phyloP scores from a whole-genome alignment of 2,797 vertebrate genomes.

The Eupleurogrammus muticus region DNA sequence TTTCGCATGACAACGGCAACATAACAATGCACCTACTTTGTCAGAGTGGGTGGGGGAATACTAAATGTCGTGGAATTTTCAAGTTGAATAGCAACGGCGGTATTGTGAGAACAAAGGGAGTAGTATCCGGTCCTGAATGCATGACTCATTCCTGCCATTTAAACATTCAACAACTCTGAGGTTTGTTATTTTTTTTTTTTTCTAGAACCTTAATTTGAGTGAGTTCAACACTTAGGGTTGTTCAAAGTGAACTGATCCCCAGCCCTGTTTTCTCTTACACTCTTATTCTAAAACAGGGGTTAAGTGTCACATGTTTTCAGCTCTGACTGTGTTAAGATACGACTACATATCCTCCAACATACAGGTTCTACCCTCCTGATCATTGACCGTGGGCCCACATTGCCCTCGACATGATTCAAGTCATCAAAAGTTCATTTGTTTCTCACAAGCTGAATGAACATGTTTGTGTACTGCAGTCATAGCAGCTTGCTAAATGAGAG shows the following conservation, averaged over 20 bases:
- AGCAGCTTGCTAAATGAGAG: not conserved
- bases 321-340: not conserved
- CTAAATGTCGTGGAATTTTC: constrained; percentile 17
- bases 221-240: not conserved
- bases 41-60: not conserved
- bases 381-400: not conserved
- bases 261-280: no score
- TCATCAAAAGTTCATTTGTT: not conserved
- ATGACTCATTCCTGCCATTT: constrained; percentile 49
- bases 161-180: not conserved
- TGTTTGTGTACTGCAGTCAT: not conserved
- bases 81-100: constrained; percentile 22
- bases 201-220: not conserved
- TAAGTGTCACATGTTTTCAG: not conserved
- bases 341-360: not conserved
- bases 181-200: not conserved
- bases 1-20: not conserved
- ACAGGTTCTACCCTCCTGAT: not conserved
- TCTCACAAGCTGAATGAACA: not conserved
- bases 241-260: not conserved
- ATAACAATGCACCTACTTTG: not conserved
- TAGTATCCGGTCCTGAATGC: constrained; percentile 21
- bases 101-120: constrained; percentile 26
- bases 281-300: not conserved
- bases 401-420: not conserved